A percentile compares a stretch with the other conserved stretches of the same genome.
Conservation (phyloP, 2,888 invertebrate species). For the Julus scandinavius region DNA sequence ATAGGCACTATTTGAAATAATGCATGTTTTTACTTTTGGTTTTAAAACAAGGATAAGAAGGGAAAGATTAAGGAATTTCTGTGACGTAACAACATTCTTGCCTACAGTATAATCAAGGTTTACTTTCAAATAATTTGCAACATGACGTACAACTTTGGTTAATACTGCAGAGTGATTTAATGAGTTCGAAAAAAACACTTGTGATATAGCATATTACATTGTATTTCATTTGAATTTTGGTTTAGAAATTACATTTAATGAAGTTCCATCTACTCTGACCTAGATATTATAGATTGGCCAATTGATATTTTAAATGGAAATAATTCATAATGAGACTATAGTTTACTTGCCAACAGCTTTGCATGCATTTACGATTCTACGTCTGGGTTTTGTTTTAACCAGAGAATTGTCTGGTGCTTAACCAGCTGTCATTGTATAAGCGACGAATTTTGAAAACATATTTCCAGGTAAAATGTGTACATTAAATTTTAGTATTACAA, state of each 20-base stretch:
- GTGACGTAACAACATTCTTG: no score
- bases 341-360: background rate
- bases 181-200: no score
- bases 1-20: background rate
- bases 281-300: background rate
- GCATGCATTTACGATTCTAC: background rate
- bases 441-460: conserved; percentile 2
- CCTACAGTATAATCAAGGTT: no score
- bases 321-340: background rate
- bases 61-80: background rate
- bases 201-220: background rate
- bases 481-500: background rate
- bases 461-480: conserved; percentile 35
- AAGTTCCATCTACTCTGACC: background rate
- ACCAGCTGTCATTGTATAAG: conserved; percentile 6
- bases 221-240: background rate
- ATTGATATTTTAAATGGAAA: background rate
- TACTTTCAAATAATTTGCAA: no score
- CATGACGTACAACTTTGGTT: no score
- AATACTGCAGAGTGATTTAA: no score
- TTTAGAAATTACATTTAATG: background rate
- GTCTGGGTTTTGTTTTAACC: conserved; percentile 39
- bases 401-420: background rate
- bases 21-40: background rate
- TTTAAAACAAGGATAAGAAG: background rate